phyloP scores from a whole-genome alignment of 2,888 invertebrate genomes.

The Orthonychiurus folsomi region DNA sequence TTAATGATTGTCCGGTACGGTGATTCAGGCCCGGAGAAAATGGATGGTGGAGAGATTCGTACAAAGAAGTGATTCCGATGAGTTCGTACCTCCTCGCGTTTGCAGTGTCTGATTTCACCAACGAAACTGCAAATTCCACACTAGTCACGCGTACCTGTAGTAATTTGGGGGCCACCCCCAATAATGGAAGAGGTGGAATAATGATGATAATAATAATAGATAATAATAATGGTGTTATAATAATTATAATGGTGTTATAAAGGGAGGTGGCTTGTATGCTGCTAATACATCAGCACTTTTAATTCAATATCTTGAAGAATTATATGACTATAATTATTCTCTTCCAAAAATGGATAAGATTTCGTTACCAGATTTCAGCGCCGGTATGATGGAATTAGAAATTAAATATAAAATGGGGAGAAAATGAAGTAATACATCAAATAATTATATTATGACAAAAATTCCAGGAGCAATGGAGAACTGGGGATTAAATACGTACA shows the following conservation, averaged over 20 bases:
- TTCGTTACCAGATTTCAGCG: slow-evolving; percentile 22
- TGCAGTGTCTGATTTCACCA: slow-evolving; percentile 28
- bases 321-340: slow-evolving; percentile 18
- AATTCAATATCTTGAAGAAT: slow-evolving; percentile 18
- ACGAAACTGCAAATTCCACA: slow-evolving; percentile 13
- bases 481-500: slow-evolving; percentile 29
- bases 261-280: neutral
- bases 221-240: neutral
- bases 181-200: slow-evolving; percentile 18
- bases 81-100: slow-evolving; percentile 30
- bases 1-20: neutral
- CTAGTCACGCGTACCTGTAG: slow-evolving; percentile 20
- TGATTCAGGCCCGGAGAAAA: slow-evolving; percentile 13
- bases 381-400: slow-evolving; percentile 14
- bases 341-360: slow-evolving; percentile 37
- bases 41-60: slow-evolving; percentile 29
- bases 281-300: slow-evolving; percentile 3
- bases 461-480: slow-evolving; percentile 32
- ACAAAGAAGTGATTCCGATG: slow-evolving; percentile 20
- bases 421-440: too few relatives aligned
- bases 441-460: too few relatives aligned
- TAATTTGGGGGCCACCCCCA: slow-evolving; percentile 34
- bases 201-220: neutral
- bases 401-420: too few relatives aligned
- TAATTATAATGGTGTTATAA: neutral